Evolutionary conservation across 2,888 invertebrate genomes (phyloP).

Genomic region (Brenthis hecate): DNA sequence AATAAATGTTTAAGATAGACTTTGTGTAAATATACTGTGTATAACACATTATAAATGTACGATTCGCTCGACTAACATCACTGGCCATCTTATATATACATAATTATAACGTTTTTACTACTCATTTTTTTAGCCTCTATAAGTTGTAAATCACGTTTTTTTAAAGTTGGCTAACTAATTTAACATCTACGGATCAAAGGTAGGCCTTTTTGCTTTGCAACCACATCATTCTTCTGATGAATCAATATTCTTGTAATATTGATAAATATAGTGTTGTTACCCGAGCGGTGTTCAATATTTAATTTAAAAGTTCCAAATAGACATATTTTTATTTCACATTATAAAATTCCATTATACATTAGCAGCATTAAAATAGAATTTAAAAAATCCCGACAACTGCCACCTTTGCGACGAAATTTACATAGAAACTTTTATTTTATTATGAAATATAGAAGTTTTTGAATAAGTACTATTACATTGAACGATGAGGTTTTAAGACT

Average conservation of each 20-base stretch:
- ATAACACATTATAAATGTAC: slow-evolving; percentile 11
- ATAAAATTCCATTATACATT: slow-evolving; percentile 7
- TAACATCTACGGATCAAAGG: not conserved
- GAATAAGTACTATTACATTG: slow-evolving; percentile 78
- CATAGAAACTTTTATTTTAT: slow-evolving; percentile 70
- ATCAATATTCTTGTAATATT: not conserved
- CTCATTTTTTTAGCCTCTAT: not conserved
- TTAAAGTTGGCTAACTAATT: not conserved
- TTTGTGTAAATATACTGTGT: slow-evolving; percentile 17
- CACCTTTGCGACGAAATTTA: slow-evolving; percentile 78
- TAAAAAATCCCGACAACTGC: slow-evolving; percentile 55
- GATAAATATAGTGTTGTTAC: not conserved
- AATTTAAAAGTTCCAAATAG: slow-evolving; percentile 15
- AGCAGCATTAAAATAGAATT: slow-evolving; percentile 19
- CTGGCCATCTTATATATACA: not conserved
- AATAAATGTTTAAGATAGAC: slow-evolving; percentile 30
- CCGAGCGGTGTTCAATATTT: slow-evolving; percentile 11
- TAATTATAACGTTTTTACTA: not conserved
- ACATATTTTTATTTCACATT: slow-evolving; percentile 19
- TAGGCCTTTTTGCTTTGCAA: slow-evolving; percentile 7
- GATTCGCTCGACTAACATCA: slow-evolving; percentile 1
- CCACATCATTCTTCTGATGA: no score
- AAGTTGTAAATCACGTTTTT: not conserved
- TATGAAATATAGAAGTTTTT: slow-evolving; percentile 73
- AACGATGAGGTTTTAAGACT: slow-evolving; percentile 65